phyloP scores from a whole-genome alignment of 2,888 invertebrate species.

The Gari tellinella region DNA sequence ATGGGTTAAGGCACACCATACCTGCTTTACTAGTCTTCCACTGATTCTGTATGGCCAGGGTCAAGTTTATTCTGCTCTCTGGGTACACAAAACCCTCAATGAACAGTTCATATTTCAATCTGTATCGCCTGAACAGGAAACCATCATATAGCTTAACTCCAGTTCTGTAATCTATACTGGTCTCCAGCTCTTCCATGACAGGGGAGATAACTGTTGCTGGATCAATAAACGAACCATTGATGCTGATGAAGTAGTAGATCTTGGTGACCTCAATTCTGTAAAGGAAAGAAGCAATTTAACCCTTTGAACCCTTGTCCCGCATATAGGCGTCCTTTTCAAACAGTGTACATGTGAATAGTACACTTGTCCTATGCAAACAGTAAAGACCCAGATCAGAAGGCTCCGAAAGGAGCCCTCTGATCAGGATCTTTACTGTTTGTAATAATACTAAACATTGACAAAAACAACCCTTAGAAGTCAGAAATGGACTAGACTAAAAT shows the following conservation, averaged over 20 bases:
- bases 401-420: too few relatives aligned
- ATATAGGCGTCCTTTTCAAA: too few relatives aligned
- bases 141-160: conserved; percentile 34
- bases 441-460: too few relatives aligned
- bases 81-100: conserved; percentile 44
- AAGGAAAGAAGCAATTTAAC: neutral
- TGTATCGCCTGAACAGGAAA: conserved; percentile 29
- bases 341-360: too few relatives aligned
- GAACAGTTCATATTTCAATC: conserved; percentile 59
- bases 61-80: conserved; percentile 40
- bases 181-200: conserved; percentile 8
- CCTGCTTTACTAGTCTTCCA: conserved; percentile 33
- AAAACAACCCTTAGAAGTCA: too few relatives aligned
- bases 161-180: conserved; percentile 4
- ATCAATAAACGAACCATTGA: conserved; percentile 35
- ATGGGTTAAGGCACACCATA: too few relatives aligned
- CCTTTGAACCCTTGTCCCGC: too few relatives aligned
- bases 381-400: too few relatives aligned
- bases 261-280: conserved; percentile 47
- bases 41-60: conserved; percentile 33
- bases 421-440: too few relatives aligned
- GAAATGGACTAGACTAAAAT: too few relatives aligned
- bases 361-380: too few relatives aligned
- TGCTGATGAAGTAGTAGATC: conserved; percentile 41
- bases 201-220: conserved; percentile 38